Evolutionary conservation across 1,140 invertebrate genomes (phyloP).

Genomic region (Hesperophylax magnus): DNA sequence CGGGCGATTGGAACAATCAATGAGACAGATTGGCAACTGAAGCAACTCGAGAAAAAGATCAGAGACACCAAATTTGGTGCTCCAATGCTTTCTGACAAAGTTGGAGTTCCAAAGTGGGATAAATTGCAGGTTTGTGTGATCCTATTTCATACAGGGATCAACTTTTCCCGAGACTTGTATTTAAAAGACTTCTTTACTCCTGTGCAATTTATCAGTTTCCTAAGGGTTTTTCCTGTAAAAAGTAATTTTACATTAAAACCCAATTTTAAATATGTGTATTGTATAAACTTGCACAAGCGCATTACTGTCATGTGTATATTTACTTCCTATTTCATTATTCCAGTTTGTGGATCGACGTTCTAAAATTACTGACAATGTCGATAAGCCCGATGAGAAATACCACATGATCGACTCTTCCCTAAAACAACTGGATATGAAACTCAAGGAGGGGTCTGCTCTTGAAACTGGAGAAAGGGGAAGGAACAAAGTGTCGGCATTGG

Average conservation of each 20-base stretch:
- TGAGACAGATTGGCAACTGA: conserved; percentile 93
- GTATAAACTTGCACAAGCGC: too few relatives aligned
- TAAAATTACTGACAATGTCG: conserved; percentile 77
- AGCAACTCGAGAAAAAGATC: conserved; percentile 92
- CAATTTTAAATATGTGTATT: too few relatives aligned
- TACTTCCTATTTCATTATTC: conserved; percentile 61
- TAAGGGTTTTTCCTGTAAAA: too few relatives aligned
- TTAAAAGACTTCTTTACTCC: too few relatives aligned
- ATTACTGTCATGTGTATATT: too few relatives aligned
- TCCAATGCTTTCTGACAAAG: conserved; percentile 76
- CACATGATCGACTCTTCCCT: conserved; percentile 86
- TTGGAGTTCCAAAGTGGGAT: conserved; percentile 93
- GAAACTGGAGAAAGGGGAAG: conserved; percentile 77
- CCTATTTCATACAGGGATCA: too few relatives aligned
- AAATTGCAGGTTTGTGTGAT: conserved; percentile 76
- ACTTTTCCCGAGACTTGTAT: too few relatives aligned
- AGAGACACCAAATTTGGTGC: conserved; percentile 85
- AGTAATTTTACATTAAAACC: too few relatives aligned
- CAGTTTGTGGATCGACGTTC: conserved; percentile 86
- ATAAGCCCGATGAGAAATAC: conserved; percentile 75
- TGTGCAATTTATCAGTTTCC: too few relatives aligned
- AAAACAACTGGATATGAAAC: conserved; percentile 83
- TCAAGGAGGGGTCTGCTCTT: conserved; percentile 83
- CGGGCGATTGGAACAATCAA: conserved; percentile 92
- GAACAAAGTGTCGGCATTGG: conserved; percentile 81